Conservation (phyloP, 2,888 invertebrate genomes). For the Leptopterna dolabrata region DNA sequence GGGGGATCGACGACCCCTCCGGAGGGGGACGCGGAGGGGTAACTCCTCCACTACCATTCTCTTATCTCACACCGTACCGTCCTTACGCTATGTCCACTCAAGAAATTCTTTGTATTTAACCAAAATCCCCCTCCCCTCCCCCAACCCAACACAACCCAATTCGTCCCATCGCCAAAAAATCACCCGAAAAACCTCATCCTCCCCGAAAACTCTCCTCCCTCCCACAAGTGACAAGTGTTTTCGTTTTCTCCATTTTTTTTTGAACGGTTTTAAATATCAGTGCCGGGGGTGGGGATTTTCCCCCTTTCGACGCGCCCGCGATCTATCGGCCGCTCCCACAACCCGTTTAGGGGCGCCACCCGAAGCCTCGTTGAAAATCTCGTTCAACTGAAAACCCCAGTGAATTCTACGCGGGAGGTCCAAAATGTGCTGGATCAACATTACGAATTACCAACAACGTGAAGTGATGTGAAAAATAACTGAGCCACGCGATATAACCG, state of each 20-base stretch:
- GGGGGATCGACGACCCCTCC: constrained; percentile 21
- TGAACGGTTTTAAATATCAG: neutral
- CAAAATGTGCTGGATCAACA: neutral
- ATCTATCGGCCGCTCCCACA: constrained; percentile 27
- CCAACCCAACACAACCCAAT: neutral
- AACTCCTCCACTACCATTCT: constrained; percentile 43
- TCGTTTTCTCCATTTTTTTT: neutral
- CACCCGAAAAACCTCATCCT: neutral
- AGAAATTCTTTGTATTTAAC: neutral
- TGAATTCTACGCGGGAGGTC: neutral
- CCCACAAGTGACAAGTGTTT: neutral
- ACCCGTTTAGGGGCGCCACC: constrained; percentile 13
- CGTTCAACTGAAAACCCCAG: neutral
- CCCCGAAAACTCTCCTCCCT: neutral
- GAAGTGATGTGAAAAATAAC: neutral
- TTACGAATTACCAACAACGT: neutral
- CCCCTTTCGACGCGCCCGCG: constrained; percentile 16
- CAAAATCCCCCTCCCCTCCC: neutral
- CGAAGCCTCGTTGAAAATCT: neutral
- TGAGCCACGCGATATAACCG: too few species aligned
- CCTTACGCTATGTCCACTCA: neutral
- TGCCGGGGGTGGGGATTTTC: neutral
- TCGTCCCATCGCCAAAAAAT: neutral
- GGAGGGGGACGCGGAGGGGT: constrained; percentile 35
- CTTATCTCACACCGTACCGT: constrained; percentile 50